Evolutionary conservation across 2,113 vertebrate genomes (phyloP).

Genomic region (Tupaia chinensis): DNA sequence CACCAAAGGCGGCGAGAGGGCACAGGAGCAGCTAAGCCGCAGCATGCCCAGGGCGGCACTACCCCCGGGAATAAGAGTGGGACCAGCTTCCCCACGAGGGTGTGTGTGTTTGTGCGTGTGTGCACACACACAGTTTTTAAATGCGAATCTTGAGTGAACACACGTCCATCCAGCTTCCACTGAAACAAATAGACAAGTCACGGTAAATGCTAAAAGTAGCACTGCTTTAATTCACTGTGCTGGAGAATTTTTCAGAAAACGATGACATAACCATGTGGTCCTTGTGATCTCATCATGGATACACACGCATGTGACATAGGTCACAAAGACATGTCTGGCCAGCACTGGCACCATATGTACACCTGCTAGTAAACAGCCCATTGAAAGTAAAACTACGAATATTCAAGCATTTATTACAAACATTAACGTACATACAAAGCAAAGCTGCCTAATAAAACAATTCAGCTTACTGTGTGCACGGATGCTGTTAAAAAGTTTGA

Average conservation of each 20-base stretch:
- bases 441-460: background rate
- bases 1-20: too few relatives aligned
- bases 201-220: background rate
- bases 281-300: background rate
- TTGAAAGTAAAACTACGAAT: background rate
- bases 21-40: too few relatives aligned
- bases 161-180: background rate
- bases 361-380: background rate
- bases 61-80: too few relatives aligned
- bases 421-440: background rate
- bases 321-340: too few relatives aligned
- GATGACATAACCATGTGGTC: background rate
- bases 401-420: slow-evolving; percentile 46
- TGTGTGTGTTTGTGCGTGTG: too few relatives aligned
- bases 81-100: too few relatives aligned
- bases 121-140: background rate
- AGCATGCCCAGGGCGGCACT: too few relatives aligned
- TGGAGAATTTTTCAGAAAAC: background rate
- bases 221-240: background rate
- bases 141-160: background rate
- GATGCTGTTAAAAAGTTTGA: slow-evolving; percentile 34
- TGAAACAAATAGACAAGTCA: background rate
- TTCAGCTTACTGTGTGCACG: background rate
- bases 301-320: too few relatives aligned
- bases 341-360: background rate